Evolutionary conservation across 2,797 vertebrate genomes (phyloP).

Genomic region (Gambusia yucatana): DNA sequence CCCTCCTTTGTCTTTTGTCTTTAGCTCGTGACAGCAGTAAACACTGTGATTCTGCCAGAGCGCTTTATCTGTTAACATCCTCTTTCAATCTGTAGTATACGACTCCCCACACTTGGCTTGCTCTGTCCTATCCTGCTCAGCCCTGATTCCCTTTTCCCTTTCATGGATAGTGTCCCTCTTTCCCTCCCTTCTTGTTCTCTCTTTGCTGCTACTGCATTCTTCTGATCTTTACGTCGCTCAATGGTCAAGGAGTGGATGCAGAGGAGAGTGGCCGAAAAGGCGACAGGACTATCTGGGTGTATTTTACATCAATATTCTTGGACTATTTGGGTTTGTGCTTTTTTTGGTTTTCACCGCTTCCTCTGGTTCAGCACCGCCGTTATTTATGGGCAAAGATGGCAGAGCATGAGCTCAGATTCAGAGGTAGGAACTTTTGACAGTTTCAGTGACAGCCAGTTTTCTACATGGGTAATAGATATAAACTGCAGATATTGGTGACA

Average conservation of each 20-base stretch:
- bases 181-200: slow-evolving; percentile 47
- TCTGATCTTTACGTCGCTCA: slow-evolving; percentile 55
- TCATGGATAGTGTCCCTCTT: slow-evolving; percentile 51
- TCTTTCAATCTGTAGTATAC: slow-evolving; percentile 54
- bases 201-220: slow-evolving; percentile 56
- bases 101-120: slow-evolving; percentile 55
- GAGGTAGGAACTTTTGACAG: slow-evolving; percentile 75
- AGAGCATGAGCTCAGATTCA: slow-evolving; percentile 64
- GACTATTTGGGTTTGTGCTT: slow-evolving; percentile 33
- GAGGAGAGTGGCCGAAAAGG: slow-evolving; percentile 41
- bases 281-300: slow-evolving; percentile 49
- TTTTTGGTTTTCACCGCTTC: slow-evolving; percentile 20
- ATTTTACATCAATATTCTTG: slow-evolving; percentile 24
- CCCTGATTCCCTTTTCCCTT: slow-evolving; percentile 59
- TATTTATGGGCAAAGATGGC: slow-evolving; percentile 64
- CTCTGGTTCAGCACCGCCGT: slow-evolving; percentile 12
- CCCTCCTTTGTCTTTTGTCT: slow-evolving; percentile 32
- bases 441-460: slow-evolving; percentile 18
- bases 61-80: slow-evolving; percentile 62
- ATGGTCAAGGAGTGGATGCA: slow-evolving; percentile 65
- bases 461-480: slow-evolving; percentile 11
- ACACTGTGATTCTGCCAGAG: slow-evolving; percentile 63
- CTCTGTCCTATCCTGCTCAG: slow-evolving; percentile 64
- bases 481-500: background rate
- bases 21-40: slow-evolving; percentile 47